Evolutionary conservation across 2,797 vertebrate species (phyloP).

Genomic region (Nothura maculosa): DNA sequence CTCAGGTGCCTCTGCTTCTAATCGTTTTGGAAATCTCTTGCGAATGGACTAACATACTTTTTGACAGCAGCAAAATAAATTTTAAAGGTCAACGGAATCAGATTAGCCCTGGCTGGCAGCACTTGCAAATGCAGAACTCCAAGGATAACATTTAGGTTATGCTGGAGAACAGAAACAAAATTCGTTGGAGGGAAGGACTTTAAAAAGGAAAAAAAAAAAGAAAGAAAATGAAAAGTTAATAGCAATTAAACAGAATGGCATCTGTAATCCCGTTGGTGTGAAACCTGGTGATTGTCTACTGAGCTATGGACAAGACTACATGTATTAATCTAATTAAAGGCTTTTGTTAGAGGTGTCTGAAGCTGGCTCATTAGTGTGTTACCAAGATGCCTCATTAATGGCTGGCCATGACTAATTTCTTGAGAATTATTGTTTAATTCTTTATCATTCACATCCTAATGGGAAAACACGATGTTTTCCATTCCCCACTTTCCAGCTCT

Average conservation of each 20-base stretch:
- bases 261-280: conserved; percentile 39
- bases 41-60: conserved; percentile 45
- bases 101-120: conserved; percentile 63
- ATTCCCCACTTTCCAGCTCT: neutral
- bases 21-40: conserved; percentile 1
- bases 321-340: conserved; percentile 79
- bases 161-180: conserved; percentile 31
- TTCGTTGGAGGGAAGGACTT: conserved; percentile 49
- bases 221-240: conserved; percentile 52
- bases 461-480: conserved; percentile 36
- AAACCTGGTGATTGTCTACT: conserved; percentile 62
- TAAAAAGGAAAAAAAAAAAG: neutral
- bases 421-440: conserved; percentile 69
- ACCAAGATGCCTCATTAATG: conserved; percentile 68
- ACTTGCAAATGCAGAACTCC: conserved; percentile 58
- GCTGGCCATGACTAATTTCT: conserved; percentile 72
- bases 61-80: conserved; percentile 74
- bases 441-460: conserved; percentile 54
- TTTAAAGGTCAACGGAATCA: conserved; percentile 77
- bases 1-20: conserved; percentile 49
- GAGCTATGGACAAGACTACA: conserved; percentile 65
- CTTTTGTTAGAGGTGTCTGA: conserved; percentile 53
- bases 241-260: conserved; percentile 74
- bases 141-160: conserved; percentile 67
- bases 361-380: conserved; percentile 71